Percentiles rank a stretch among this genome's conserved stretches.
These are phyloP conservation scores for Eilema caniola DNA, from an alignment of 2,888 invertebrate genomes.

Conservation along the genomic window DNA sequence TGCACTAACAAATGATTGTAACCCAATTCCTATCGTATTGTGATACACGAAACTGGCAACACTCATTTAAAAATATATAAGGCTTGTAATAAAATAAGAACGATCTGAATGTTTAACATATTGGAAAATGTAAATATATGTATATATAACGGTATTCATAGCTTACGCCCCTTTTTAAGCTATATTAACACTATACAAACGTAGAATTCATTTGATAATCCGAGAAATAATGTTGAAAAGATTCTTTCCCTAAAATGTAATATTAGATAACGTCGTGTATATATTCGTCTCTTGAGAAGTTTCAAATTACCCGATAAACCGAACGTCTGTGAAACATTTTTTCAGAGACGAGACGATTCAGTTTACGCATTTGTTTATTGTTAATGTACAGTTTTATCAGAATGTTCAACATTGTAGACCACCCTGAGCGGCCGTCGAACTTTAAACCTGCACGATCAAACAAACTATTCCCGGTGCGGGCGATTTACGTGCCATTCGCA, in stretches of 20 bases:
- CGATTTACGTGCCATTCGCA: slow-evolving; percentile 69
- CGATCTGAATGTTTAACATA: not conserved
- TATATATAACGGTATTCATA: too few relatives aligned
- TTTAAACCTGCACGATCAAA: slow-evolving; percentile 63
- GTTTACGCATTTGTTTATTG: not conserved
- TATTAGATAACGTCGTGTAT: too few relatives aligned
- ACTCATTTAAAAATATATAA: slow-evolving; percentile 22
- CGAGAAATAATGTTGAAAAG: too few relatives aligned
- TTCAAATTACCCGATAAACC: not conserved
- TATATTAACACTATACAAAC: too few relatives aligned
- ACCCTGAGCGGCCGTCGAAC: slow-evolving; percentile 69
- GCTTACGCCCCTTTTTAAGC: too few relatives aligned
- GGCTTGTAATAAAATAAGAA: not conserved
- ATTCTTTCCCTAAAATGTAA: too few relatives aligned
- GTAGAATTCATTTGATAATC: too few relatives aligned
- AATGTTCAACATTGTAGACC: slow-evolving; percentile 51
- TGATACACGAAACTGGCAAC: slow-evolving; percentile 22
- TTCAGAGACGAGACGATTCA: not conserved
- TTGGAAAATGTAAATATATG: not conserved
- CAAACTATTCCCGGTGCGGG: slow-evolving; percentile 67
- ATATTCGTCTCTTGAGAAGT: not conserved
- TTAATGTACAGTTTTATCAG: not conserved
- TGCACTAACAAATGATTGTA: slow-evolving; percentile 48
- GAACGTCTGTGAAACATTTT: not conserved
- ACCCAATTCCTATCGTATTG: slow-evolving; percentile 46